Percentiles rank a stretch among this genome's conserved stretches.
Evolutionary conservation across 2,113 vertebrate species (phyloP).

Genomic region (Stigmatopora argus): DNA sequence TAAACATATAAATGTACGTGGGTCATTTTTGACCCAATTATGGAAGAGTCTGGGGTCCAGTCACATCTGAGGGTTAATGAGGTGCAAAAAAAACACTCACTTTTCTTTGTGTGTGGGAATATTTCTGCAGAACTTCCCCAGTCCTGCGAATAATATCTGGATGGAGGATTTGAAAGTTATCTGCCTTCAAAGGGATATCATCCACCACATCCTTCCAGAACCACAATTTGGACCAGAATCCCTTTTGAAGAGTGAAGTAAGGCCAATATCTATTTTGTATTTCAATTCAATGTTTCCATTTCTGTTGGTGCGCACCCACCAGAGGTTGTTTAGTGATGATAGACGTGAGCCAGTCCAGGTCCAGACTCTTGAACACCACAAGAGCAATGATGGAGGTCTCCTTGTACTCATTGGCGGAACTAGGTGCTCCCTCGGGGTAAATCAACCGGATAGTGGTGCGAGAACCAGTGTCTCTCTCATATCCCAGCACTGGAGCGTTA

Average conservation of each 20-base stretch:
- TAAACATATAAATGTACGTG: no score
- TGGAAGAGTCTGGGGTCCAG: no score
- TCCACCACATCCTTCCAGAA: conserved; percentile 76
- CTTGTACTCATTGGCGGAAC: conserved; percentile 58
- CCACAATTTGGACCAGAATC: conserved; percentile 77
- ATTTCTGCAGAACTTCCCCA: conserved; percentile 52
- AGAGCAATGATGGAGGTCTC: conserved; percentile 62
- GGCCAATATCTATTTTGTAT: background rate
- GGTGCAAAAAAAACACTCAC: conserved; percentile 33
- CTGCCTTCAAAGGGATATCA: conserved; percentile 64
- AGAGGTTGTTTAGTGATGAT: conserved; percentile 67
- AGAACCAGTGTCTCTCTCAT: conserved; percentile 69
- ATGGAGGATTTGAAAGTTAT: conserved; percentile 70
- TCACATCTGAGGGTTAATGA: background rate
- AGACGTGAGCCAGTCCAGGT: conserved; percentile 73
- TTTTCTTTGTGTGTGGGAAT: conserved; percentile 48
- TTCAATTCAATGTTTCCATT: background rate
- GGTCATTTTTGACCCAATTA: no score
- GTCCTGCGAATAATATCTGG: conserved; percentile 71
- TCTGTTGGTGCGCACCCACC: conserved; percentile 46
- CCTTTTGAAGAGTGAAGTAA: conserved; percentile 42
- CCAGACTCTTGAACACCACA: conserved; percentile 72
- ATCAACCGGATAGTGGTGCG: conserved; percentile 72
- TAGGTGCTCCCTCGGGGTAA: conserved; percentile 73
- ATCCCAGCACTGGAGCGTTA: conserved; percentile 70